Evolutionary conservation across 1,140 invertebrate species (phyloP).

Genomic region (Coenobita brevimanus): DNA sequence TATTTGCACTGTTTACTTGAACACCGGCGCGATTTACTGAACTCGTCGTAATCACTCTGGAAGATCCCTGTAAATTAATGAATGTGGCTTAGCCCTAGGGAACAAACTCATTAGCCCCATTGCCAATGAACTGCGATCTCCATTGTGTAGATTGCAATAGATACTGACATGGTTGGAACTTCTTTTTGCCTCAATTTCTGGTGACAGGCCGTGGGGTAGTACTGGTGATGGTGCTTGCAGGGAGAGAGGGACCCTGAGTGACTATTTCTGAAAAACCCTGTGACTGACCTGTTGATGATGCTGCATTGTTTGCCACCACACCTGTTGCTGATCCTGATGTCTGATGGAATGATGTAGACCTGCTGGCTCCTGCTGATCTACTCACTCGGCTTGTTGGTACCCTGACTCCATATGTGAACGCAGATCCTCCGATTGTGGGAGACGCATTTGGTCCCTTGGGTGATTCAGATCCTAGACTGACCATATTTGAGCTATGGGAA

Average conservation of each 20-base stretch:
- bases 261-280: background rate
- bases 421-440: background rate
- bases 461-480: background rate
- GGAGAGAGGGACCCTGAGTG: background rate
- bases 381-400: too few species aligned
- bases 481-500: background rate
- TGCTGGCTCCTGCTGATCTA: too few species aligned
- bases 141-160: conserved; percentile 3
- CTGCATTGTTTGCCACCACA: too few species aligned
- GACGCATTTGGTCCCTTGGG: background rate
- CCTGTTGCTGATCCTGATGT: too few species aligned
- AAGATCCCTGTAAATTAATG: background rate
- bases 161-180: conserved; percentile 11
- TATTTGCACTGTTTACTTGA: background rate
- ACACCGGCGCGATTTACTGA: background rate
- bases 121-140: background rate
- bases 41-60: background rate
- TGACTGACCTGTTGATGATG: background rate
- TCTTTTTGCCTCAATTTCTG: conserved; percentile 33
- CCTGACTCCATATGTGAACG: too few species aligned
- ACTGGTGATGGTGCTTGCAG: background rate
- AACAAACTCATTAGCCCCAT: background rate
- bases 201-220: background rate
- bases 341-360: too few species aligned
- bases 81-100: background rate